Percentiles rank a stretch among this genome's conserved stretches.
phyloP scores from a whole-genome alignment of 2,888 invertebrate genomes.

The Trissolcus brochymenae region DNA sequence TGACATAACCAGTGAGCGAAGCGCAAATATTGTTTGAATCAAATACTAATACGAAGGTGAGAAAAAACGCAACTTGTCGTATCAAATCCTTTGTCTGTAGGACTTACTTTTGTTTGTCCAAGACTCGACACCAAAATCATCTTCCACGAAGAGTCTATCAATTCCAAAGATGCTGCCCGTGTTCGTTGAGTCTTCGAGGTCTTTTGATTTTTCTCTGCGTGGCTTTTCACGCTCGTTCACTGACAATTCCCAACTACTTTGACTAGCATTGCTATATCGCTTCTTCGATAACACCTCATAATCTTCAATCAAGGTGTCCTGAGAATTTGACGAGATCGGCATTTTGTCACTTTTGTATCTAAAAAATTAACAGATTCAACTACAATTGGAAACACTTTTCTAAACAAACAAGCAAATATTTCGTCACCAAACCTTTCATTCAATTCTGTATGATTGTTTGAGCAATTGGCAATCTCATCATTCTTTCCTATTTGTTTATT shows the following conservation, averaged over 20 bases:
- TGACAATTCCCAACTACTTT: conserved; percentile 72
- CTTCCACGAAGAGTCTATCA: conserved; percentile 81
- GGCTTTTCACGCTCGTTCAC: conserved; percentile 64
- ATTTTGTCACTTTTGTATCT: conserved; percentile 71
- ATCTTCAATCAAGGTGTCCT: conserved; percentile 68
- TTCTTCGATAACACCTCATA: conserved; percentile 57
- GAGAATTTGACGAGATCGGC: conserved; percentile 70
- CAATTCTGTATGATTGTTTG: conserved; percentile 68
- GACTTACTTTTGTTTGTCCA: conserved; percentile 72
- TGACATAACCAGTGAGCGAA: conserved; percentile 12
- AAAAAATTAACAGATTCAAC: too few species aligned
- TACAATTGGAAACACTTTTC: not conserved
- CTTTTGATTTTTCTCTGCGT: conserved; percentile 64
- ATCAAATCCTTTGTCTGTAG: not conserved
- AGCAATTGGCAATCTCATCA: conserved; percentile 63
- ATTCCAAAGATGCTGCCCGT: conserved; percentile 80
- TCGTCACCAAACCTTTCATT: conserved; percentile 65
- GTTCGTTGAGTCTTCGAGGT: conserved; percentile 69
- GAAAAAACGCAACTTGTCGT: conserved; percentile 1
- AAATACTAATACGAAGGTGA: conserved; percentile 10
- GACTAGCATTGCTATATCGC: conserved; percentile 73
- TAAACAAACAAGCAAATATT: not conserved
- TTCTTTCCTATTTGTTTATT: conserved; percentile 70
- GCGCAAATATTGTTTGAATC: conserved; percentile 8
- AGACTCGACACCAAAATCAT: conserved; percentile 67